Evolutionary conservation across 2,888 invertebrate genomes (phyloP).

Genomic region (Euzophera pinguis): DNA sequence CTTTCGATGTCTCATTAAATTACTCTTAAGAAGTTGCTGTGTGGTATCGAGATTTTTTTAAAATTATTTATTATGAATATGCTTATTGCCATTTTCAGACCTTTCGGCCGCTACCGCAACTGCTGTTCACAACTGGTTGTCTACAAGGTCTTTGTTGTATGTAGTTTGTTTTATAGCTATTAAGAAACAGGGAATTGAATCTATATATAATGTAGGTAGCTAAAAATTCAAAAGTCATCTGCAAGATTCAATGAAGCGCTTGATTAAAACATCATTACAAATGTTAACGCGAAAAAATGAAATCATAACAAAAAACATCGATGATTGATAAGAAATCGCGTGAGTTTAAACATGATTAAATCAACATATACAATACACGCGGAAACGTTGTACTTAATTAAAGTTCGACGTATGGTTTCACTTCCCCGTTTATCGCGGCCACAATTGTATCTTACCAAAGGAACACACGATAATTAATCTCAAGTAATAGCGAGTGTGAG

Average conservation of each 20-base stretch:
- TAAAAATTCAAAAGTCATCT: no score
- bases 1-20: not conserved
- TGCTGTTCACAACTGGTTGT: no score
- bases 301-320: not conserved
- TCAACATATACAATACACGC: constrained; percentile 7
- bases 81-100: no score
- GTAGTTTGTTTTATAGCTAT: no score
- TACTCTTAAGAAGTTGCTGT: no score
- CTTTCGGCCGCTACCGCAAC: no score
- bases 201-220: no score
- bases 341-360: constrained; percentile 13
- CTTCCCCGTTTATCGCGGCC: constrained; percentile 40
- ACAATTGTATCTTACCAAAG: constrained; percentile 37
- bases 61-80: no score
- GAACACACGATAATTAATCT: constrained; percentile 58
- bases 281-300: not conserved
- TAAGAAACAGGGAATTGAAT: no score
- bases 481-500: constrained; percentile 54
- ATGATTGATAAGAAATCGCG: not conserved
- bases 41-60: no score
- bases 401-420: constrained; percentile 23
- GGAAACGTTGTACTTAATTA: constrained; percentile 25
- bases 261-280: not conserved
- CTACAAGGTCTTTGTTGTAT: no score
- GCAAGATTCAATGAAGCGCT: not conserved